These are phyloP conservation scores for human (Homo sapiens) DNA, from an alignment of 2,113 vertebrate genomes.

Conservation along the genomic window DNA sequence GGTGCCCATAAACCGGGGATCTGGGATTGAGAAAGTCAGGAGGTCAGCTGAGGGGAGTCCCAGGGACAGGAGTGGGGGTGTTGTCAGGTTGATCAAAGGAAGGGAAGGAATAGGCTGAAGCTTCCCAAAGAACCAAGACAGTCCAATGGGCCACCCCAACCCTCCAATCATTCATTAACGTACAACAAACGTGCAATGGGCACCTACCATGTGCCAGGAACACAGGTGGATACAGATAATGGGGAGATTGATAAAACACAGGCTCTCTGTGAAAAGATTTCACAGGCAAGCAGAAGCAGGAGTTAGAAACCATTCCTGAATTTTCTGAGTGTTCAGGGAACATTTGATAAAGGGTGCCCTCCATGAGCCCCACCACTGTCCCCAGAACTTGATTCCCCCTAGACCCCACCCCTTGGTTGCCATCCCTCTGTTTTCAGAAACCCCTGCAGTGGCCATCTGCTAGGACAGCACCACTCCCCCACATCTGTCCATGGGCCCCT, in stretches of 20 bases:
- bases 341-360: not conserved
- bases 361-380: not conserved
- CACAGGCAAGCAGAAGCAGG: not conserved
- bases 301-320: not conserved
- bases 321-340: not conserved
- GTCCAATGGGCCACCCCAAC: not conserved
- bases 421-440: not conserved
- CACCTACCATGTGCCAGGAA: not conserved
- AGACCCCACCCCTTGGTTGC: not conserved
- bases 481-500: not conserved
- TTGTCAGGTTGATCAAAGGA: not conserved
- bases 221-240: not conserved
- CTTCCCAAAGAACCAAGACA: not conserved
- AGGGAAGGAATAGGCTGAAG: not conserved
- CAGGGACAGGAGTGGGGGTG: not conserved
- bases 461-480: not conserved
- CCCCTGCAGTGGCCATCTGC: not conserved
- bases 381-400: not conserved
- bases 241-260: not conserved
- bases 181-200: not conserved
- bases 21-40: slow-evolving; percentile 52
- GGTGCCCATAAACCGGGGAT: slow-evolving; percentile 55
- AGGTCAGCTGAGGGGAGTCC: not conserved
- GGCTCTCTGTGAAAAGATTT: not conserved
- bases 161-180: not conserved